Conservation (phyloP, 2,797 vertebrate genomes). For the Leuciscus waleckii region DNA sequence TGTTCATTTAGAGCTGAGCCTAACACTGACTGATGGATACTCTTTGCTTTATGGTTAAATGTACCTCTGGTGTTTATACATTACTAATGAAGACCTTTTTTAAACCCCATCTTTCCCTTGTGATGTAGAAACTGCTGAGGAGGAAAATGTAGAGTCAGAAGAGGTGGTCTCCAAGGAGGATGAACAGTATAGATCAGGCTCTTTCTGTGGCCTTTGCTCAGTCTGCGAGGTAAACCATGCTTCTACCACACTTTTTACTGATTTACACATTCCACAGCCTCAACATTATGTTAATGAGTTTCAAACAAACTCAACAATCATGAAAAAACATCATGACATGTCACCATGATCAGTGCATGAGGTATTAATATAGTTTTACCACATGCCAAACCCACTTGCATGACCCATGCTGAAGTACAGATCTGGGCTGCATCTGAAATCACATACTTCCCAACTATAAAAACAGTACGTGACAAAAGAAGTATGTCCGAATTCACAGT, state of each 20-base stretch:
- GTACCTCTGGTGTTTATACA: background rate
- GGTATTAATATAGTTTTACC: background rate
- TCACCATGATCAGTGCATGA: background rate
- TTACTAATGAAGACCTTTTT: background rate
- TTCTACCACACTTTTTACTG: background rate
- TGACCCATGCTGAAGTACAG: background rate
- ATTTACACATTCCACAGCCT: background rate
- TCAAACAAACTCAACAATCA: background rate
- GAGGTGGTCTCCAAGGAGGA: constrained; percentile 20
- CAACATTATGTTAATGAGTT: background rate
- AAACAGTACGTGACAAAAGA: no score
- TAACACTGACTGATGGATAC: background rate
- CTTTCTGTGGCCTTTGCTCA: constrained; percentile 75
- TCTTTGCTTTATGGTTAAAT: background rate
- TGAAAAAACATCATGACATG: background rate
- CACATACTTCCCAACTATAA: no score
- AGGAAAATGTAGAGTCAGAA: constrained; percentile 7
- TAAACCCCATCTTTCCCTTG: background rate
- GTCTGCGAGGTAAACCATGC: constrained; percentile 73
- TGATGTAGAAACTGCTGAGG: constrained; percentile 56
- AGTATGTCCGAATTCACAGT: no score
- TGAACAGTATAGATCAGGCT: constrained; percentile 69
- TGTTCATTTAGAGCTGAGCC: background rate
- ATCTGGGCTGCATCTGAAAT: background rate
- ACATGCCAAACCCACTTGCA: background rate